Base-by-base conservation (phyloP, 2,888 invertebrate species). In the Sphecodes monilicornis region DNA sequence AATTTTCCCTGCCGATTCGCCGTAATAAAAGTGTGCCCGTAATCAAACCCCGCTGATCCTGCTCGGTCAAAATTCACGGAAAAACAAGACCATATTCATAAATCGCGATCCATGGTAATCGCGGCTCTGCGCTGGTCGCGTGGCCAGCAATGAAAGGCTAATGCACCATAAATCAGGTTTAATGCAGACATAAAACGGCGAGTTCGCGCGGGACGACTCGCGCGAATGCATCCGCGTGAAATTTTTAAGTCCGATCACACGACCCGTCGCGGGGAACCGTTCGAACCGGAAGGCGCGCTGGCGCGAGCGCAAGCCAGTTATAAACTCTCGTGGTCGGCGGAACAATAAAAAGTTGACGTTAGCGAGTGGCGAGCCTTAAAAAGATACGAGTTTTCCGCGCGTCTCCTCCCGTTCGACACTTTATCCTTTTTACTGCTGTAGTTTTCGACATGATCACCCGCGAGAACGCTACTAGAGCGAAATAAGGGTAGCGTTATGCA, bases 121-220 rank as follows among this genome's bases (percentile, higher is more conserved):
- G 41, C 29, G 6, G 22, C 70, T 41, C 60, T 43, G 10, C 16
- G 22, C 6, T 29, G 22, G 54, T 54, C 26, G 11, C 60, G 73
- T 77, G 60, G 32, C 69, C 75, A 18, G 46, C 69, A 70, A 82
- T 77, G 71, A 84, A 82, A 84, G n/a, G 29, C 50, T 77, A 77
- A 82, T 69, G 68, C 76, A 82, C 76, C 76, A 72, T 76, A 68
- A 76, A 72, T 84, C 77, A 70, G 74, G 57, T 82, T 83, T 77
- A 73, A 76, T 71, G 75, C 77, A 70, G 54, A 54, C 50, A 57
- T 32, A 69, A 80, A 82, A 43, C 73, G 76, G 39, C 36, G 57
- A 32, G 72, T 50, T 10, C 18, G 13, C 41, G 54, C 66, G 72
- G 41, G 26, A 29, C 18, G 26, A 13, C 13, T 43, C 39, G 29